Percentiles rank a stretch among this genome's conserved stretches.
phyloP scores from a whole-genome alignment of 30 jellyfish, hydroid and myxozoan genomes.

The Cassiopea andromeda region DNA sequence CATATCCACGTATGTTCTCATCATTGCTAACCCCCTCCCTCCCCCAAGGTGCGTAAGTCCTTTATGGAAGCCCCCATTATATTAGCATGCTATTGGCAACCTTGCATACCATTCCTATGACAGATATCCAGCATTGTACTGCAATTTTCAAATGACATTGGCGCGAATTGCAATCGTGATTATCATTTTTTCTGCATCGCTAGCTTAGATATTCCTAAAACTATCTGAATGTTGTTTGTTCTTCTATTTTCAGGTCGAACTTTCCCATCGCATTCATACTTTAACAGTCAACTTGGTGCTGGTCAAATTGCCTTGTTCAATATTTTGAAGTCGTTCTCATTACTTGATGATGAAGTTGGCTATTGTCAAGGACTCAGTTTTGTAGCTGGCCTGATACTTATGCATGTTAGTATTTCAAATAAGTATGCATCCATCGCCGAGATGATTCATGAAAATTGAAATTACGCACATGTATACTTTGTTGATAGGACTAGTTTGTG shows the following conservation, averaged over 20 bases:
- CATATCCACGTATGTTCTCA: too few relatives aligned
- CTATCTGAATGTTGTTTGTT: not conserved
- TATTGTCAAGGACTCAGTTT: conserved; percentile 99
- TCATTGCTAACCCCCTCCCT: too few relatives aligned
- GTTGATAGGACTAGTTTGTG: too few relatives aligned
- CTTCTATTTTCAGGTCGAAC: conserved; percentile 87
- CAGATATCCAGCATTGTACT: too few relatives aligned
- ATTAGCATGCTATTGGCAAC: too few relatives aligned
- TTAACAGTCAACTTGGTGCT: conserved; percentile 91
- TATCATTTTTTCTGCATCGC: not conserved
- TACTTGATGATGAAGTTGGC: conserved; percentile 96
- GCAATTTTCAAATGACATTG: too few relatives aligned
- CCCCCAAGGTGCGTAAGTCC: too few relatives aligned
- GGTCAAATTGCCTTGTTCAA: conserved; percentile 95
- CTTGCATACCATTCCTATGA: too few relatives aligned
- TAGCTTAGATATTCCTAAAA: not conserved
- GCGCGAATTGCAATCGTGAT: too few relatives aligned
- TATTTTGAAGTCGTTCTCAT: conserved; percentile 82
- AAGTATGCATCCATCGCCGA: not conserved
- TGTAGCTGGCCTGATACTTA: conserved; percentile 95
- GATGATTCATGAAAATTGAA: too few relatives aligned
- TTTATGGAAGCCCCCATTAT: too few relatives aligned
- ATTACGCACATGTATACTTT: too few relatives aligned
- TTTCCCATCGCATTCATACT: conserved; percentile 92
- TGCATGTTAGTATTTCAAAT: conserved; percentile 86